phyloP scores from a whole-genome alignment of 1,140 invertebrate species.

The Orchestia grillus region DNA sequence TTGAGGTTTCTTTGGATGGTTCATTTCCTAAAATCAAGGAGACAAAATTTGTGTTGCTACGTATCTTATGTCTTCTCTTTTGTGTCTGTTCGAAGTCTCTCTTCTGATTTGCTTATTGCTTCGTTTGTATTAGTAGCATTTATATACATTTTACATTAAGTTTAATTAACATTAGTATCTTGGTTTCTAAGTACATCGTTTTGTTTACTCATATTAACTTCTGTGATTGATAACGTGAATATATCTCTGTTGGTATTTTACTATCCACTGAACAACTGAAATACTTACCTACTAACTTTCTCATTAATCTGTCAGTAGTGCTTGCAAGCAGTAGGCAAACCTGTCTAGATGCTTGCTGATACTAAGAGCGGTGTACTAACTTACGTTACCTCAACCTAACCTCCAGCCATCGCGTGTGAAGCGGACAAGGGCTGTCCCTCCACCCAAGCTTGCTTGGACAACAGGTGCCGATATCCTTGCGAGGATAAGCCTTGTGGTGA shows the following conservation, averaged over 20 bases:
- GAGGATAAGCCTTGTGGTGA: conserved; percentile 69
- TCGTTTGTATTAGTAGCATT: not conserved
- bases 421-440: conserved; percentile 70
- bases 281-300: conserved; percentile 45
- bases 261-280: conserved; percentile 9
- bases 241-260: not conserved
- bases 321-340: not conserved
- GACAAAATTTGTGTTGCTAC: not conserved
- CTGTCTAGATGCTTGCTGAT: not conserved
- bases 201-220: conserved; percentile 22
- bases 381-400: conserved; percentile 25
- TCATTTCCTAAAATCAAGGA: not conserved
- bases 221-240: conserved; percentile 13
- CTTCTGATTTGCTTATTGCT: not conserved
- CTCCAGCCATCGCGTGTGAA: conserved; percentile 77
- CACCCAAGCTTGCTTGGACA: conserved; percentile 68
- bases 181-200: not conserved
- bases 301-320: conserved; percentile 6
- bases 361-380: conserved; percentile 10
- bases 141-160: not conserved
- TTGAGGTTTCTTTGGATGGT: not conserved
- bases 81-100: not conserved
- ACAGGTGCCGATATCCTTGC: conserved; percentile 69
- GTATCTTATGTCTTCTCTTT: not conserved
- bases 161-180: conserved; percentile 1